Base-by-base conservation (phyloP, 2,113 vertebrate species). In the Aspiorhynchus laticeps region DNA sequence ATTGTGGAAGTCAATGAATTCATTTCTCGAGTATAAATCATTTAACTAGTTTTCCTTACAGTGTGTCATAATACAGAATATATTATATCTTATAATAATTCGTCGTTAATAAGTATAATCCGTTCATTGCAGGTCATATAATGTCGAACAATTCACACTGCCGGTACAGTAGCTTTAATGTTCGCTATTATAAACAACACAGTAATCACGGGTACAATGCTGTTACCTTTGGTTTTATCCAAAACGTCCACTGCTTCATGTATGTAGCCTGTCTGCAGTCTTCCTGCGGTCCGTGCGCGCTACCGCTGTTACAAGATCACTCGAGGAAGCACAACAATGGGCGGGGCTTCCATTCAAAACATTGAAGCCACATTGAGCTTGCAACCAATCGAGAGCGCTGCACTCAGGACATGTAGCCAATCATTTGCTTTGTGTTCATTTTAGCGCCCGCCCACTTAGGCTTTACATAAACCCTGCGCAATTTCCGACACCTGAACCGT, bases 271-370 rank as follows among this genome's bases (percentile, higher is more conserved):
- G n/a, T 48, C 2, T 21, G n/a, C 61, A 46, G 41, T 74, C 7
- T 38, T 81, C 4, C 56, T 46, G 56, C 59, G 2, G 59, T 82
- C 38, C 61, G 15, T 41, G 33, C 31, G 53, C 24, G 38, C 15
- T 33, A 2, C 41, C 80, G 80, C 63, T 83, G 43, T 69, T 83
- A 83, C 63, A 0, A 71, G 26, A 63, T 24, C 28, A 33, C 59
- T 17, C n/a, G 48, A 74, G 48, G 85, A 81, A 80, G 21, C 31
- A 11, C 5, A 17, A 2, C 12, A 21, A 41, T 87, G 75, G 88
- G 88, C 53, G 88, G 65, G 56, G 63, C n/a, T 86, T 46, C 4
- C 43, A 46, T 56, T 77, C 28, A 85, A 86, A 87, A 89, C 80
- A 87, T 7, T 33, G 26, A 63, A 24, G 8, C 69, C 73, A 48